Percentiles rank a stretch among this genome's conserved stretches.
phyloP scores from a whole-genome alignment of 2,797 vertebrate genomes.

The Crocidura indochinensis region DNA sequence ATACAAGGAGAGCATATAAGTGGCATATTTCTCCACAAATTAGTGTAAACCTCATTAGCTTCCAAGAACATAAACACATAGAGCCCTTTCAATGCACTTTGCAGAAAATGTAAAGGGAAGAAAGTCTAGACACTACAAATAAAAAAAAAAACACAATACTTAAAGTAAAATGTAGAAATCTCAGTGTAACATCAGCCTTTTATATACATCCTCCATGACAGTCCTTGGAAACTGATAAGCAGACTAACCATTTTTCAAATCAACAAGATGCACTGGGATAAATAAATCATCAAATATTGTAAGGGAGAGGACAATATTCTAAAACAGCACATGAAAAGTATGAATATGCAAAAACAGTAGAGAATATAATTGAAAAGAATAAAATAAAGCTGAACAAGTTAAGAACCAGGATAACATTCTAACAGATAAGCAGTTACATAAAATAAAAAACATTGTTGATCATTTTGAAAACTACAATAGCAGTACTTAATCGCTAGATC shows the following conservation, averaged over 20 bases:
- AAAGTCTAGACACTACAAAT: neutral
- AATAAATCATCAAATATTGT: constrained; percentile 20
- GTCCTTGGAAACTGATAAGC: neutral
- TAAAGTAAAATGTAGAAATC: neutral
- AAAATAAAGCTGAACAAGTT: neutral
- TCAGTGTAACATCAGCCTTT: neutral
- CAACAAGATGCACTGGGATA: constrained; percentile 29
- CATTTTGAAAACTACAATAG: neutral
- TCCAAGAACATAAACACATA: neutral
- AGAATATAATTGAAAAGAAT: neutral
- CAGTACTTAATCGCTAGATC: neutral
- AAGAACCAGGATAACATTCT: neutral
- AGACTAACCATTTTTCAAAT: constrained; percentile 28
- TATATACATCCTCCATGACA: neutral
- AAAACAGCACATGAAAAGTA: neutral
- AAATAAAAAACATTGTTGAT: neutral
- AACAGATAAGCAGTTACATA: neutral
- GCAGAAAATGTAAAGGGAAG: neutral
- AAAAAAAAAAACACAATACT: neutral
- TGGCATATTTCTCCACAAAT: neutral
- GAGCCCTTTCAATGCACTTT: constrained; percentile 19
- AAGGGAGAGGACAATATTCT: neutral
- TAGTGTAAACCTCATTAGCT: neutral
- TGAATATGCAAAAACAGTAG: neutral
- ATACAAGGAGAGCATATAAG: constrained; percentile 4